A percentile compares a stretch with the other conserved stretches of the same genome.
Evolutionary conservation across 64 coral and sea anemone species (phyloP).

Genomic region (Montipora cactus): DNA sequence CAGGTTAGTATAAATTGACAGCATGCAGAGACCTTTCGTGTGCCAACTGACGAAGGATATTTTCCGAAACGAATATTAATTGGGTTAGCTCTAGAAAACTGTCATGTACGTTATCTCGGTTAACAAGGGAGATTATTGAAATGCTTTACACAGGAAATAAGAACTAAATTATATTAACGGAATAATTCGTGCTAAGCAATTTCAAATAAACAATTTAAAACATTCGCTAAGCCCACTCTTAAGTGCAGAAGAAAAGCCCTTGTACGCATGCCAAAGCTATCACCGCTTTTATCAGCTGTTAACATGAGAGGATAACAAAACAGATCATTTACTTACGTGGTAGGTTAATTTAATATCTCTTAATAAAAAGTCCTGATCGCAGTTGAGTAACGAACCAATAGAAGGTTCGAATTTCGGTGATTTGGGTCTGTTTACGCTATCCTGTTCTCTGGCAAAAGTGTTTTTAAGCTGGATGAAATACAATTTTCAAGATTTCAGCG

Average conservation of each 20-base stretch:
- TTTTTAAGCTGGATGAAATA: neutral
- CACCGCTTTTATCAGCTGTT: neutral
- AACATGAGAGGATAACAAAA: neutral
- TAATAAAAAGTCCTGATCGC: neutral
- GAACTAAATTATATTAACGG: constrained; percentile 16
- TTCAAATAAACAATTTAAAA: constrained; percentile 10
- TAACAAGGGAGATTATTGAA: constrained; percentile 23
- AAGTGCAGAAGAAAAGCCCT: neutral
- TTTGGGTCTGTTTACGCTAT: neutral
- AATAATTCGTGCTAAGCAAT: neutral
- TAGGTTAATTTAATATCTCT: neutral
- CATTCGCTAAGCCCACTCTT: neutral
- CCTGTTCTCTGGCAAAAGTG: neutral
- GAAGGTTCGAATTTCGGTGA: neutral
- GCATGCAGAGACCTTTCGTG: no score
- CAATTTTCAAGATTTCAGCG: neutral
- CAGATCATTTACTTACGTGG: neutral
- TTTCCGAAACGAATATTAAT: neutral
- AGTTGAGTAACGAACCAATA: neutral
- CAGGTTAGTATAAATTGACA: no score
- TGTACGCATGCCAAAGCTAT: neutral
- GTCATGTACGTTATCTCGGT: neutral
- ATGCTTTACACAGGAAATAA: constrained; percentile 40
- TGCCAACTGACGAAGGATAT: neutral
- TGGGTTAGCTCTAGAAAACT: neutral